Conservation (phyloP, 2,888 invertebrate genomes). For the Theodoxus fluviatilis region DNA sequence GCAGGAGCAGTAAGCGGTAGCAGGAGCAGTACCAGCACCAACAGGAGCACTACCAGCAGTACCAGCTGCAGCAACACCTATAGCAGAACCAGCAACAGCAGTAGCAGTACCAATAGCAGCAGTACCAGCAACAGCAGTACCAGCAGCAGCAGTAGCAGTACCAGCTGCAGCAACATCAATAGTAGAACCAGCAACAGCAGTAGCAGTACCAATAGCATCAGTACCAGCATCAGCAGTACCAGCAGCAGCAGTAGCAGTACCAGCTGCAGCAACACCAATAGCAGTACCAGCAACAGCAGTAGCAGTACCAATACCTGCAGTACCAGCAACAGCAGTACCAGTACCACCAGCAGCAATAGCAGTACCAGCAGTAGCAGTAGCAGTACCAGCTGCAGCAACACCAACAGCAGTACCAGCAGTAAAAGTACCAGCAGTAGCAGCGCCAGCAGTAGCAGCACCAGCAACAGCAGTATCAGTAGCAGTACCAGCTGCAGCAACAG, state of each 20-base stretch:
- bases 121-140: slow-evolving; percentile 20
- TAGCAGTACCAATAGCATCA: not conserved
- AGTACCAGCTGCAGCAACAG: not conserved
- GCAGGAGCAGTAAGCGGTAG: not conserved
- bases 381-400: too few species aligned
- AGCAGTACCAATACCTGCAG: not conserved
- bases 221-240: too few species aligned
- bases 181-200: slow-evolving; percentile 7
- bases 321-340: not conserved
- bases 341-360: not conserved
- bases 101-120: slow-evolving; percentile 3
- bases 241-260: too few species aligned
- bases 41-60: not conserved
- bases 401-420: slow-evolving; percentile 13
- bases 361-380: slow-evolving; percentile 21
- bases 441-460: not conserved
- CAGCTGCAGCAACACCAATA: not conserved
- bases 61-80: not conserved
- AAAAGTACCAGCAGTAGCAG: slow-evolving; percentile 13
- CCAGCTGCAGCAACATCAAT: slow-evolving; percentile 7
- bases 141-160: too few species aligned
- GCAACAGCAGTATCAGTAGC: too few species aligned
- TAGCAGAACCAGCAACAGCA: not conserved
- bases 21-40: not conserved
- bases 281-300: not conserved